Base-by-base conservation (phyloP, 2,888 invertebrate species). In the Hyposoter didymator region DNA sequence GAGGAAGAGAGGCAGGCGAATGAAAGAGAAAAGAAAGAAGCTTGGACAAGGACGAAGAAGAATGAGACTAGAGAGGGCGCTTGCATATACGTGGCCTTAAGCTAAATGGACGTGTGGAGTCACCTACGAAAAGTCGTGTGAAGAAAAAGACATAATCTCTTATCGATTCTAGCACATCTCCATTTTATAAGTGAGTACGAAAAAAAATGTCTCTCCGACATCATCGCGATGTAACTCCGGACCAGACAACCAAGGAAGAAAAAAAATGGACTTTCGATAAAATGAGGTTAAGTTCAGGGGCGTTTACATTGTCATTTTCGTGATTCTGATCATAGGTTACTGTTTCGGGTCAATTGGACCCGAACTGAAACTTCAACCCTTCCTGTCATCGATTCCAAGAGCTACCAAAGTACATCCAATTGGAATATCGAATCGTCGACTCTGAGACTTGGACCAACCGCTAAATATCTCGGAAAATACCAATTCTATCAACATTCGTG, bases 31-130 rank as follows among this genome's bases (percentile, higher is more conserved):
- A 72, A 66, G 59, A 80, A 72, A 80, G 72, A 62, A 45, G 69
- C 70, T 43, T 35, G 39, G 72, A 80, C 64, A 75, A 76, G 62
- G 75, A 72, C 12, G 75, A 75, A 79, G 78, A 76, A 74, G 67
- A 78, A 66, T 39, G 52, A 47, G 69, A 19, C 32, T 52, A 14
- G n/a, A 43, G 28, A 43, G 28, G 19, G 22, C 75, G 74, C 45
- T 32, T n/a, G n/a, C 47, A 45, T 64, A 62, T 66, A 66, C 35
- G 35, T 39, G 39, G 59, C 49, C 64, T 52, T 52, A 49, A 76
- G 67, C 49, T 52, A 52, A 76, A 76, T 67, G 35, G 39, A 52
- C 66, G 35, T 39, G 28, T 19, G 22, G 19, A 66, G 45, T 49
- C 22, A 22, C 5, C 19, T 49, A 45, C n/a, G 39, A 66, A 76